Evolutionary conservation across 2,888 invertebrate species (phyloP), one percentile per base, ranked within the genome.

Genomic region (Protonemura montana): DNA sequence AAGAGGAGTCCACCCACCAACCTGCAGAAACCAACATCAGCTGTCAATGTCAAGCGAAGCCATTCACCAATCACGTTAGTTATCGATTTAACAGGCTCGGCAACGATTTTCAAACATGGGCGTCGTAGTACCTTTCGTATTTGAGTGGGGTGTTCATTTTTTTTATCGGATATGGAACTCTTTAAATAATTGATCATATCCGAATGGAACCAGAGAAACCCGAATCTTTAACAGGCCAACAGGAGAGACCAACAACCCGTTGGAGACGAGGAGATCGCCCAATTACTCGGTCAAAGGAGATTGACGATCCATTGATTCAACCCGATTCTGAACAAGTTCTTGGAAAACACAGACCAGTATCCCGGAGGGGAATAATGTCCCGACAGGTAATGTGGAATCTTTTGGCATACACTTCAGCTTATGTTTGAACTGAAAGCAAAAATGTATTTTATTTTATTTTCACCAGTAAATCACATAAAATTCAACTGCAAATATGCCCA

Each of bases 261-360:
- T 88, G 88, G 88, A 87, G 88, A 35, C 87, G 88, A 82, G 88
- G 88, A 35, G 88, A 88, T 29, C 59, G 85, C 26, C 88, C 87
- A 28, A 80, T 85, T 25, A 86, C 88, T 30, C 87, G 87, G 76
- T 85, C 86, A 86, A 86, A 86, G 77, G 59, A 83, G 81, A 80
- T 86, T 25, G 86, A 87, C 41, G 84, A 84, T 76, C 28, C 83
- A 27, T 41, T 27, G 25, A 42, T 81, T 81, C 28, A 83, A 10
- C 59, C 83, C 2, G 83, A 25, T 27, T 26, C 41, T 83, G 82
- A 41, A 30, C 87, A 85, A 21, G 35, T 27, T 0, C 35, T 76
- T 16, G 78, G 76, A 25, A 82, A 83, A 25, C 81, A 85, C 13
- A 85, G 88, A 42, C 89, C 88, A 13, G 85, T 87, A 80, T 88